Evolutionary conservation across 1,140 invertebrate species (phyloP), one percentile per base, ranked within the genome.

Genomic region (Monomorium pharaonis): DNA sequence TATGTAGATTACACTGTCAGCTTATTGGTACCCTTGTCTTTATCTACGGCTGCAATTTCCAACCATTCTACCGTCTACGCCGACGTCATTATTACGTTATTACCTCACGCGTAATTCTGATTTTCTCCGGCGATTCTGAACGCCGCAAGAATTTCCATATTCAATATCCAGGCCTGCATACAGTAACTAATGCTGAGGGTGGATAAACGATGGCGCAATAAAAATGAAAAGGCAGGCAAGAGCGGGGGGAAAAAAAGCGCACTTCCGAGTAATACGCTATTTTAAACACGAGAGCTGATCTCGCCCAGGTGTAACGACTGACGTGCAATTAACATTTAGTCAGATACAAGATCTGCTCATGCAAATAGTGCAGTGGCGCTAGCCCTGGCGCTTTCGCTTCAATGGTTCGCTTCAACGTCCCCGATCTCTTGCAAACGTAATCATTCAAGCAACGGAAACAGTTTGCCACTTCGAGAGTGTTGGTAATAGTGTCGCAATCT

Each of bases 151-250:
- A 72, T 83, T 83, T 72, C 67, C 51, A 83, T 83, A 72, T 83
- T 83, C 78, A 72, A 72, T 83, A 83, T 58, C 44, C 78, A 83
- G 18, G 44, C 37, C 42, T 58, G 37, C 24, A 83, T 83, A 58
- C 72, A 72, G 33, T 60, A 74, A 83, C 51, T 47, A 58, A 83
- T 24, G 60, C 58, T 37, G 24, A n/a, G 24, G 24, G 3, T 54
- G 44, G 10, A 42, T 67, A 54, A 10, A n/a, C 37, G 27, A 33
- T 7, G 1, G 24, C 24, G 37, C 7, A 12, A 37, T 42, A 58
- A 72, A 58, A 33, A 74, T 7, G 2, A 14, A 21, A 44, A 72
- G 44, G 6, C 10, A 1, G 42, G 37, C 54, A 33, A 18, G 4
- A n/a, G 37, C 30, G 42, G 18, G 33, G 3, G 7, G 16, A 21